Evolutionary conservation across 1,140 invertebrate species (phyloP).

Genomic region (Tribolium madens): DNA sequence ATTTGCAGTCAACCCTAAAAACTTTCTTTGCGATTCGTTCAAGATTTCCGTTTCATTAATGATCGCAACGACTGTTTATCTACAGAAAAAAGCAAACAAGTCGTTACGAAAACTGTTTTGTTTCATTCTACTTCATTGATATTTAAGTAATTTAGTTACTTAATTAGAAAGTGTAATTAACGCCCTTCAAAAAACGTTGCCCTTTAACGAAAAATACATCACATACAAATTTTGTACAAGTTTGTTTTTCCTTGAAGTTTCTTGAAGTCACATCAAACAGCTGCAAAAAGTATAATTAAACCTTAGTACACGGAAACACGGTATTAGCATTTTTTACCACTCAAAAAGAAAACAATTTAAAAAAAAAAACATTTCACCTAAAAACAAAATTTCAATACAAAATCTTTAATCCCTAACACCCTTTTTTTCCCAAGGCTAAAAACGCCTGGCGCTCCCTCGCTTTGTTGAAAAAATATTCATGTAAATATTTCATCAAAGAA

Average conservation of each 20-base stretch:
- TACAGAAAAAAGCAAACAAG: conserved; percentile 17
- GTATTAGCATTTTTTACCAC: no score
- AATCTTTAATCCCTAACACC: background rate
- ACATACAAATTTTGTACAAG: background rate
- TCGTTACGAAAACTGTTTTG: conserved; percentile 19
- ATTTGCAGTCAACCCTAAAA: conserved; percentile 11
- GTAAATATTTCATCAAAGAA: background rate
- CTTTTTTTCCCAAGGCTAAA: background rate
- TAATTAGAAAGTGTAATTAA: conserved; percentile 28
- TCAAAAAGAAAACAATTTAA: background rate
- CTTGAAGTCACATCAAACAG: background rate
- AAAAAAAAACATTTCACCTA: background rate
- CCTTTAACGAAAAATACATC: background rate
- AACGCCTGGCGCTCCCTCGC: background rate
- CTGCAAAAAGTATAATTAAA: background rate
- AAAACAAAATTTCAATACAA: background rate
- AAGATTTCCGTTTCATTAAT: conserved; percentile 24
- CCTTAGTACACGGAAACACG: background rate
- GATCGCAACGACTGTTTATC: background rate
- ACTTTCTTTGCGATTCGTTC: background rate
- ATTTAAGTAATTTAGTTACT: conserved; percentile 32
- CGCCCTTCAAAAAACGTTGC: background rate
- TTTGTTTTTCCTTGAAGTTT: background rate
- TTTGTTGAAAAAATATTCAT: background rate
- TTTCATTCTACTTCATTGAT: conserved; percentile 12